These are phyloP conservation scores for Lucifuga dentata DNA, from an alignment of 2,113 vertebrate genomes.

Conservation along the genomic window DNA sequence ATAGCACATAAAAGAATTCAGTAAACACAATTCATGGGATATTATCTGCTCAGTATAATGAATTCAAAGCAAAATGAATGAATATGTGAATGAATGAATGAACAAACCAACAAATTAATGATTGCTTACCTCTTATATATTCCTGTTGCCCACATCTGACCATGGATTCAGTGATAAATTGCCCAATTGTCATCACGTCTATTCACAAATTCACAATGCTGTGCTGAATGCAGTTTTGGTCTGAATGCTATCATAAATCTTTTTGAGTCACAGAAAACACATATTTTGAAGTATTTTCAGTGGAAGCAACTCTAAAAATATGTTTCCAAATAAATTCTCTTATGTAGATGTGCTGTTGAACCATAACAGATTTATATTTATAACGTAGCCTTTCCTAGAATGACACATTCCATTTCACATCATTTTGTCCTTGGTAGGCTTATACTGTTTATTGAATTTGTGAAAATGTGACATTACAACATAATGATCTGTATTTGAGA, in stretches of 20 bases:
- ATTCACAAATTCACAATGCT: conserved; percentile 23
- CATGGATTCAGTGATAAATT: conserved; percentile 26
- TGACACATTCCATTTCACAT: too few species aligned
- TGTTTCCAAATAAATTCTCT: conserved; percentile 46
- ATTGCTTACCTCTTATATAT: too few species aligned
- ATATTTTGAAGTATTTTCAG: conserved; percentile 32
- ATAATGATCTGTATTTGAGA: too few species aligned
- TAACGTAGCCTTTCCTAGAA: too few species aligned
- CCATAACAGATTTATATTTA: conserved; percentile 56
- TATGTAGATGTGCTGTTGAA: conserved; percentile 53
- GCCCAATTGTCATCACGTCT: not conserved
- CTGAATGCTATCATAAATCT: conserved; percentile 26
- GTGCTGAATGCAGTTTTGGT: not conserved
- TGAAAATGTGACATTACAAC: too few species aligned
- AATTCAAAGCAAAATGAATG: conserved; percentile 37
- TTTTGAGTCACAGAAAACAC: conserved; percentile 4
- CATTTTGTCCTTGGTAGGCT: too few species aligned
- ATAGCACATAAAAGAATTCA: too few species aligned
- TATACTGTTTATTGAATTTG: too few species aligned
- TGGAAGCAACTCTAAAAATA: conserved; percentile 22
- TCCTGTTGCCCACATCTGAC: too few species aligned
- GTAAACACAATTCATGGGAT: too few species aligned
- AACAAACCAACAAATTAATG: too few species aligned
- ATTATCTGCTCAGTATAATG: not conserved
- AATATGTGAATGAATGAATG: conserved; percentile 18